Percentiles rank a stretch among this genome's conserved stretches.
Conservation (phyloP, 2,113 vertebrate species). For the Rhagologus leucostigma region DNA sequence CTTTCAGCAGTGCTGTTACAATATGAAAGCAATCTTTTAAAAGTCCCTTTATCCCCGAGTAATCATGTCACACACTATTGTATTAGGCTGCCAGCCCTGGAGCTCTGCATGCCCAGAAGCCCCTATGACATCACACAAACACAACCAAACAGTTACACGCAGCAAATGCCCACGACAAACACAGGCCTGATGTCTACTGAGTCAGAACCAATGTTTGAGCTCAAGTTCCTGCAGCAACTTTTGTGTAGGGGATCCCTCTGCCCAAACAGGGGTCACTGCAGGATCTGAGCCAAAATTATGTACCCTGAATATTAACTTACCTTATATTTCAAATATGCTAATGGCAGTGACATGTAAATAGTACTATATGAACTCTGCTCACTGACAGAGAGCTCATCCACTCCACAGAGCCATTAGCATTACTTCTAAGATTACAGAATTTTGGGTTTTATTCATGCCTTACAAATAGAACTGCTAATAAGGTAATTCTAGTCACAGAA, state of each 20-base stretch:
- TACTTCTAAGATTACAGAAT: neutral
- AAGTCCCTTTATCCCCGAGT: neutral
- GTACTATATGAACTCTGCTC: neutral
- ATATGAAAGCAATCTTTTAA: neutral
- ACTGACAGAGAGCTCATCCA: neutral
- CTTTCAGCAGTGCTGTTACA: neutral
- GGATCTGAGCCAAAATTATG: neutral
- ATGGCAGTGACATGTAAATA: neutral
- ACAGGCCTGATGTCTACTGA: neutral
- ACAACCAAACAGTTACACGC: neutral
- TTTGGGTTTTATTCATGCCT: neutral
- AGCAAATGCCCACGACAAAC: neutral
- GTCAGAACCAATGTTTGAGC: neutral
- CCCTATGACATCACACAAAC: neutral
- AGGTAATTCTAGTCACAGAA: slow-evolving; percentile 20
- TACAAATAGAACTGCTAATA: neutral
- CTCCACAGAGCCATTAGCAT: neutral
- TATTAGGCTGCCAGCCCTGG: neutral
- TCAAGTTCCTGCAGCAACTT: neutral
- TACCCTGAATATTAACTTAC: neutral
- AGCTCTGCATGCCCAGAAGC: neutral
- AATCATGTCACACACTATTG: neutral
- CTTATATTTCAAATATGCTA: neutral
- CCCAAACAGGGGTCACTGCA: neutral
- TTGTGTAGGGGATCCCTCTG: neutral